phyloP scores from a whole-genome alignment of 2,888 invertebrate genomes.

The Aporophyla lueneburgensis region DNA sequence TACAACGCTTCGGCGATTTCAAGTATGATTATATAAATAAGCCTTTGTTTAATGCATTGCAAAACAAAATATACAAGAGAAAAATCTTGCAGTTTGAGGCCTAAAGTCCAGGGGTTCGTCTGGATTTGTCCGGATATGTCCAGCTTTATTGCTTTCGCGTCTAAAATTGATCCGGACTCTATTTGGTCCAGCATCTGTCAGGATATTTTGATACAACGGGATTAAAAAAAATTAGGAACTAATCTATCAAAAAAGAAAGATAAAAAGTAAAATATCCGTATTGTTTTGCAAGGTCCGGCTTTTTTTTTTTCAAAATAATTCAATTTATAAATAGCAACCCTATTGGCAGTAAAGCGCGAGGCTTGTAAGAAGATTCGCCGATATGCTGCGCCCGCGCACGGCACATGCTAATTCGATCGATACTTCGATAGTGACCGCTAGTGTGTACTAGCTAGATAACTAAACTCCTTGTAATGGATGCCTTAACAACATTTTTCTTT shows the following conservation, averaged over 20 bases:
- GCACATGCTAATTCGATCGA: conserved; percentile 81
- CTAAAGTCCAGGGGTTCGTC: conserved; percentile 11
- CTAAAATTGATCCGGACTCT: too few relatives aligned
- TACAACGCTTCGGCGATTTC: conserved; percentile 10
- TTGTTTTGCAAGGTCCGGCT: background rate
- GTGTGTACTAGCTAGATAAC: conserved; percentile 48
- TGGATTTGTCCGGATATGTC: background rate
- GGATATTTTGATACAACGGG: too few relatives aligned
- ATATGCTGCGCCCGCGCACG: conserved; percentile 71
- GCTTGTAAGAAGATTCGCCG: conserved; percentile 69
- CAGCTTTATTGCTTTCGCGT: background rate
- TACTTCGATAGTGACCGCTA: conserved; percentile 73
- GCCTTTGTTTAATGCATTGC: conserved; percentile 40
- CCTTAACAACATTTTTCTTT: conserved; percentile 44
- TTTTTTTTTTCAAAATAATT: background rate
- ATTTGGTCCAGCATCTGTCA: too few relatives aligned
- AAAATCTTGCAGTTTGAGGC: conserved; percentile 56
- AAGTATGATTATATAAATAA: conserved; percentile 14
- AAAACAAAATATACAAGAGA: conserved; percentile 52
- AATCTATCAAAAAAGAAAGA: too few relatives aligned
- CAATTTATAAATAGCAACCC: background rate
- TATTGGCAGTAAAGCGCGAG: conserved; percentile 41
- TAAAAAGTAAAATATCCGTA: background rate
- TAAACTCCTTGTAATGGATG: conserved; percentile 62
- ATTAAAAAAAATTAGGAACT: background rate